A percentile compares a stretch with the other conserved stretches of the same genome.
Conservation (phyloP, 2,888 invertebrate species). For the Kuschelorhynchus macadamiae region DNA sequence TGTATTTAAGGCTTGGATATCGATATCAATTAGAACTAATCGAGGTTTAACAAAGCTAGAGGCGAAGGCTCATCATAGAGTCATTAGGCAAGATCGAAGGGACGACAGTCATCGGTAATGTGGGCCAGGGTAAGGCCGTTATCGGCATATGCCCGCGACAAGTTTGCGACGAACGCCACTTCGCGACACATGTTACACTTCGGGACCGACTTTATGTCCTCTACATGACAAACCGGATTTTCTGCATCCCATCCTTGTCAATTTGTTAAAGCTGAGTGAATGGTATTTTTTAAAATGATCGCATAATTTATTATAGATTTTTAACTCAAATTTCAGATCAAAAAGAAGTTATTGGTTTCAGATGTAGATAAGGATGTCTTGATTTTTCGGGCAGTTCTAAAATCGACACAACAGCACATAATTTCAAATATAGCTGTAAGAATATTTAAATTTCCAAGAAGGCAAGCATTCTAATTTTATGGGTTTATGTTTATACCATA, state of each 20-base stretch:
- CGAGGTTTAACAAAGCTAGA: constrained; percentile 30
- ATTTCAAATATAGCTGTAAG: too few relatives aligned
- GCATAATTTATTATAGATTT: too few relatives aligned
- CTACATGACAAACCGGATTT: constrained; percentile 64
- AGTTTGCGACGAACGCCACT: constrained; percentile 70
- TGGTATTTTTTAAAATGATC: too few relatives aligned
- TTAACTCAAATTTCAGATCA: too few relatives aligned
- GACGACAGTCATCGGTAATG: constrained; percentile 67
- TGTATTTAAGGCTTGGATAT: neutral
- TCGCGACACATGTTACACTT: constrained; percentile 70
- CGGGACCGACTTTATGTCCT: constrained; percentile 68
- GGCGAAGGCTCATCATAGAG: constrained; percentile 65
- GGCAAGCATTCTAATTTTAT: too few relatives aligned
- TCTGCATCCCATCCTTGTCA: constrained; percentile 34
- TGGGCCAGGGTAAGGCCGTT: constrained; percentile 67
- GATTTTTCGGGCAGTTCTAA: too few relatives aligned
- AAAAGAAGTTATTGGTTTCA: too few relatives aligned
- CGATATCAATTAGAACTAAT: constrained; percentile 23
- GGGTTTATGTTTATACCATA: too few relatives aligned
- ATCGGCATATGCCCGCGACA: constrained; percentile 69
- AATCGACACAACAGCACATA: too few relatives aligned
- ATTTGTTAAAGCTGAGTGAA: too few relatives aligned
- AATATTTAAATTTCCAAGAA: too few relatives aligned
- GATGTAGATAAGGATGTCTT: too few relatives aligned
- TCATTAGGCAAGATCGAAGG: constrained; percentile 65